These are phyloP conservation scores for Habrosyne pyritoides DNA, from an alignment of 2,888 invertebrate species.

Conservation along the genomic window DNA sequence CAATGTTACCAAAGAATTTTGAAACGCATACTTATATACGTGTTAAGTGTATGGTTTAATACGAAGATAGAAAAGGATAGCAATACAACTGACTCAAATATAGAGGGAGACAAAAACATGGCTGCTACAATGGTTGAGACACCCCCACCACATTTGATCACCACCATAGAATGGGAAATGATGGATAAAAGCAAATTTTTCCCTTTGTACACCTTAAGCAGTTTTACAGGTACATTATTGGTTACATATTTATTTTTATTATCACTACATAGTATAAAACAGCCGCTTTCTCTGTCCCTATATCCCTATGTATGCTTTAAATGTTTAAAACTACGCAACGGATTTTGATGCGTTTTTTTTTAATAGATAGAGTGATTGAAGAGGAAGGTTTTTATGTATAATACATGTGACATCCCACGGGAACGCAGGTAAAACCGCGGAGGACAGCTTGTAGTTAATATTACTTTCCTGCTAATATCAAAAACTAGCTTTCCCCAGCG, in stretches of 20 bases:
- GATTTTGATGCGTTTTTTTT: too few species aligned
- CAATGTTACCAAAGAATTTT: constrained; percentile 55
- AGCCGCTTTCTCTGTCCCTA: too few species aligned
- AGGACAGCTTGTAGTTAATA: too few species aligned
- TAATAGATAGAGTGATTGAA: too few species aligned
- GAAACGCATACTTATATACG: constrained; percentile 34
- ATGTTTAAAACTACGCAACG: too few species aligned
- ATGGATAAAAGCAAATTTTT: constrained; percentile 98
- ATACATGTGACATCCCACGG: too few species aligned
- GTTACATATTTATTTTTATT: constrained; percentile 1
- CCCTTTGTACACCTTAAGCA: constrained; percentile 95
- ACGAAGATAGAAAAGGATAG: constrained; percentile 30
- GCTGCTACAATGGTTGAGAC: constrained; percentile 81
- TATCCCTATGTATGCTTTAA: too few species aligned
- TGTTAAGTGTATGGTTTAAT: constrained; percentile 54
- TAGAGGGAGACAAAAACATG: constrained; percentile 39
- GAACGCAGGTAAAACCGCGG: too few species aligned
- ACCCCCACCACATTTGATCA: constrained; percentile 85
- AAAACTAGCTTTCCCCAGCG: too few species aligned
- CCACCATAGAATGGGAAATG: constrained; percentile 98
- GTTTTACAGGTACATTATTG: constrained; percentile 86
- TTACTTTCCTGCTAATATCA: too few species aligned
- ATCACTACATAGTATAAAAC: too few species aligned
- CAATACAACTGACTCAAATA: constrained; percentile 26
- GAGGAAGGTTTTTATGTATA: too few species aligned